Percentiles rank a stretch among this genome's conserved stretches.
These are phyloP conservation scores for Coryphaenoides rupestris DNA, from an alignment of 2,113 vertebrate genomes.

Conservation along the genomic window DNA sequence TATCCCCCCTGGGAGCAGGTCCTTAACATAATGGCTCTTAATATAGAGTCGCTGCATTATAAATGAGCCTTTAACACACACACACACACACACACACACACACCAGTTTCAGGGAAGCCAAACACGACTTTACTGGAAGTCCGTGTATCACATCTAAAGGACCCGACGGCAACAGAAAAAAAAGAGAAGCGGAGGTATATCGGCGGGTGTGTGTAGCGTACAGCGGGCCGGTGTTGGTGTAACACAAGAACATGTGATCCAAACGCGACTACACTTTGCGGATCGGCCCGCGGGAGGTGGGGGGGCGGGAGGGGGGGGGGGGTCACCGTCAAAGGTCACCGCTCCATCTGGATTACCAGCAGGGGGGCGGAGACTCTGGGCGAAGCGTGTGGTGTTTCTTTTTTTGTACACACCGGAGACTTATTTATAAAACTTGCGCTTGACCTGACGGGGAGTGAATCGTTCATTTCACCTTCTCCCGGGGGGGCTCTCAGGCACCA, in stretches of 20 bases:
- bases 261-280: constrained; percentile 51
- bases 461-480: too few species aligned
- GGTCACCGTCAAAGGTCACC: constrained; percentile 1
- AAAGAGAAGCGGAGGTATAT: too few species aligned
- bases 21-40: constrained; percentile 66
- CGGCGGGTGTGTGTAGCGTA: constrained; percentile 52
- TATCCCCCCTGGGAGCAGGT: constrained; percentile 40
- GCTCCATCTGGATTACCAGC: constrained; percentile 5
- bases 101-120: constrained; percentile 66
- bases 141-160: constrained; percentile 63
- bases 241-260: constrained; percentile 63
- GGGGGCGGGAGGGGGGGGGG: too few species aligned
- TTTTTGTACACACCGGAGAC: too few species aligned
- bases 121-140: constrained; percentile 68
- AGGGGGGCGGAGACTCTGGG: background rate
- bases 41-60: constrained; percentile 67
- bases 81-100: too few species aligned
- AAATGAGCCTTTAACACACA: constrained; percentile 71
- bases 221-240: constrained; percentile 29
- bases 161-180: constrained; percentile 52
- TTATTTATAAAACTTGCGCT: too few species aligned
- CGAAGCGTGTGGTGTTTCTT: background rate
- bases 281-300: too few species aligned
- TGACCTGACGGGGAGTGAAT: too few species aligned
- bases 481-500: too few species aligned